Base-by-base conservation (phyloP, 1,140 invertebrate species). In the Drosophila lacertosa region DNA sequence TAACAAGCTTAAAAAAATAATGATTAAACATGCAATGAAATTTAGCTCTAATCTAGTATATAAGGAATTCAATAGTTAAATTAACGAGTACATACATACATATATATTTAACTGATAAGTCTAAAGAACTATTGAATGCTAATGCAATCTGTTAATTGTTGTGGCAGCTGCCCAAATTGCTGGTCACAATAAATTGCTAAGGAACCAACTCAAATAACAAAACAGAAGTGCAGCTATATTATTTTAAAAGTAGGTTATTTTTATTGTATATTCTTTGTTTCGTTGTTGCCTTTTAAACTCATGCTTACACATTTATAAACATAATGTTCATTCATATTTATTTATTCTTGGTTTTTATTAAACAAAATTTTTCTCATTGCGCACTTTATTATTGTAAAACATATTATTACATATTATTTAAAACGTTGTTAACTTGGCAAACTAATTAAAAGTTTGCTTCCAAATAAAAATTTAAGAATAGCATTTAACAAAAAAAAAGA, bases 161-260 rank as follows among this genome's bases (percentile, higher is more conserved):
- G 35, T 40, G 33, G n/a, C 18, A 96, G 95, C 95, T 70, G 96
- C 96, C 92, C 95, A 97, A 40, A 94, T 93, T 89, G 95, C 92
- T 66, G 96, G 92, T 57, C 95, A 92, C n/a, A 93, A 92, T 80
- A 39, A 26, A 10, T 55, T 48, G 32, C 33, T 66, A 58, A 40
- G 35, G 44, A 71, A 71, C 68, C 62, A 65, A 58, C 53, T 66
- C 53, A 65, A 71, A 65, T 65, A 50, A 64, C 44, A 29, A 40
- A 39, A 18, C 10, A 20, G 15, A 45, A 26, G 9, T 2, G 24
- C 44, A 32, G 35, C 63, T 97, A 94, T 45, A 93, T n/a, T n/a
- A 90, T 16, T 98, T 96, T 74, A 97, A 93, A 0, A 92, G 74
- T 92, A 97, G 97, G 65, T 6, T 10, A 15, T 45, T 16, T 63